Conservation (phyloP, 2,113 vertebrate genomes). For the Scophthalmus maximus region DNA sequence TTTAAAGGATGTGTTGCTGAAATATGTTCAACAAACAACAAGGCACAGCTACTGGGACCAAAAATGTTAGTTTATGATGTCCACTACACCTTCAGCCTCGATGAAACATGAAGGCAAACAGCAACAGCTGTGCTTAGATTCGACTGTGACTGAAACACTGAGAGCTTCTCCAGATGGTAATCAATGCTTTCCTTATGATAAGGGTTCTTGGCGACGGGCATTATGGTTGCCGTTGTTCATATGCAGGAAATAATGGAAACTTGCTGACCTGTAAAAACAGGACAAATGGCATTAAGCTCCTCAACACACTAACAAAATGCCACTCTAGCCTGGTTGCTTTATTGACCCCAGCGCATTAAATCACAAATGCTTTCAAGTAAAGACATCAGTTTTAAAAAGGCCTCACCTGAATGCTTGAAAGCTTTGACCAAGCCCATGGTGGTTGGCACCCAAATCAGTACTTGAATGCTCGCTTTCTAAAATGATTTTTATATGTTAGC, state of each 20-base stretch:
- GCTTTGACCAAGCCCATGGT: not conserved
- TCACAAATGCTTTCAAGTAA: not conserved
- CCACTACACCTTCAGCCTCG: no score
- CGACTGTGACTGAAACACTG: no score
- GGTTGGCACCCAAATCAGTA: not conserved
- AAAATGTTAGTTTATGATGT: no score
- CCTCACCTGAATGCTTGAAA: not conserved
- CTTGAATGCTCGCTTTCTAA: not conserved
- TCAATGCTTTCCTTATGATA: not conserved
- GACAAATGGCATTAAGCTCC: not conserved
- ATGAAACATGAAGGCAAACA: no score
- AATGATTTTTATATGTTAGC: not conserved
- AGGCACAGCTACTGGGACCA: no score
- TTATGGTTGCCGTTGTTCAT: not conserved
- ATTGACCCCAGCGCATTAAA: not conserved
- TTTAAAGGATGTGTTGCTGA: no score
- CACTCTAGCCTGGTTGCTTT: not conserved
- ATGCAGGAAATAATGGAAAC: not conserved
- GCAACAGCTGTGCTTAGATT: no score
- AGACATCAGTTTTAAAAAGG: not conserved
- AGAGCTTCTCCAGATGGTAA: not conserved
- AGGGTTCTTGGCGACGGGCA: not conserved
- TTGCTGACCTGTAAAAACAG: no score
- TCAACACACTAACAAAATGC: not conserved
- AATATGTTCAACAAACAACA: no score